Conservation (phyloP, 92 coral and sea anemone genomes). For the Umimayanthus chanpuru region DNA sequence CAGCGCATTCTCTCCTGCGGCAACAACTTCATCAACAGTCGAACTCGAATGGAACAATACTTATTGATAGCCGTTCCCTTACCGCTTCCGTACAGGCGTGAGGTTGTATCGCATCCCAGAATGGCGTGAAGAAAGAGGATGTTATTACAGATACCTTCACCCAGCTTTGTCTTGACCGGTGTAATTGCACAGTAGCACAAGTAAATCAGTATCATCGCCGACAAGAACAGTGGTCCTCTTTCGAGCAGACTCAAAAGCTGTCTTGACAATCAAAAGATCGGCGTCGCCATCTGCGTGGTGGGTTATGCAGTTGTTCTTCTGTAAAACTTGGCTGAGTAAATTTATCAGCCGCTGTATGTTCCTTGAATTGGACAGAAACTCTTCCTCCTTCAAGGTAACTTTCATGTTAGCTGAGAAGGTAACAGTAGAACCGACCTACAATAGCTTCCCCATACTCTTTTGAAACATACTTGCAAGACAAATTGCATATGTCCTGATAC, state of each 20-base stretch:
- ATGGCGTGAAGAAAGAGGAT: neutral
- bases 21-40: no score
- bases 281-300: constrained; percentile 59
- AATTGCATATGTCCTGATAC: neutral
- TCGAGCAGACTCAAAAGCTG: constrained; percentile 46
- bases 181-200: constrained; percentile 46
- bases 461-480: neutral
- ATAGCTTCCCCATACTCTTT: neutral
- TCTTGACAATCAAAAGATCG: constrained; percentile 52
- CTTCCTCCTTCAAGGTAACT: constrained; percentile 54
- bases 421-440: constrained; percentile 47
- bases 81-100: neutral
- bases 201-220: constrained; percentile 69
- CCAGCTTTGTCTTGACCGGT: constrained; percentile 21
- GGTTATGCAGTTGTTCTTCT: constrained; percentile 33
- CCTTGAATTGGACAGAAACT: constrained; percentile 49
- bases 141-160: constrained; percentile 21
- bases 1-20: no score
- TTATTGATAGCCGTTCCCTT: neutral
- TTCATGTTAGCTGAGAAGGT: constrained; percentile 42
- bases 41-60: neutral
- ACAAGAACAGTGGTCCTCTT: constrained; percentile 46
- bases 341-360: constrained; percentile 53
- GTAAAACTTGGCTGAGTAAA: constrained; percentile 25
- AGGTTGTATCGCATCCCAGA: constrained; percentile 13